Conservation (phyloP, 2,113 vertebrate genomes). For the Philantomba maxwellii region DNA sequence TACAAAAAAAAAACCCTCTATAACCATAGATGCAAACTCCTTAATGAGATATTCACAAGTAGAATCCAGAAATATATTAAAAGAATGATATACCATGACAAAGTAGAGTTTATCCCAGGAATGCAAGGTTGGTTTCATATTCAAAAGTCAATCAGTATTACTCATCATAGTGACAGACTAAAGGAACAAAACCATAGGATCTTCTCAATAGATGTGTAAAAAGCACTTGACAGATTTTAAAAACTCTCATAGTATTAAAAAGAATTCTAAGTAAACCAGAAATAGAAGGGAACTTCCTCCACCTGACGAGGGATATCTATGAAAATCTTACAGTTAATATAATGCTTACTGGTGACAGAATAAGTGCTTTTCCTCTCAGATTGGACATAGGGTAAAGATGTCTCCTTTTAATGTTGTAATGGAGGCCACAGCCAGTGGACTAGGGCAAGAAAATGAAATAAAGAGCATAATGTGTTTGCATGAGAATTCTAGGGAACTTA, state of each 20-base stretch:
- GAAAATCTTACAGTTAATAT: not conserved
- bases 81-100: not conserved
- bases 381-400: not conserved
- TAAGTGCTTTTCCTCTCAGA: not conserved
- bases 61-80: not conserved
- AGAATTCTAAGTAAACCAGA: not conserved
- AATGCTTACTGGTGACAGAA: not conserved
- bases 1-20: not conserved
- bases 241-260: not conserved
- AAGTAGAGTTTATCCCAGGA: not conserved
- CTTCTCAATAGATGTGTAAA: not conserved
- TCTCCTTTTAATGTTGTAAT: not conserved
- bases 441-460: not conserved
- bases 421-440: not conserved
- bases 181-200: not conserved
- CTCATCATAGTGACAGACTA: not conserved
- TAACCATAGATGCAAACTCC: not conserved
- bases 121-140: not conserved
- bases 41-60: not conserved
- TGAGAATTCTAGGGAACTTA: not conserved
- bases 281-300: not conserved
- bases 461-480: not conserved
- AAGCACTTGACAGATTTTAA: not conserved
- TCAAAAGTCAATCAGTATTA: not conserved
- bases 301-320: not conserved